These are phyloP conservation scores for Steatocranus sp. DNA, from an alignment of 2,797 vertebrate species.

Conservation along the genomic window DNA sequence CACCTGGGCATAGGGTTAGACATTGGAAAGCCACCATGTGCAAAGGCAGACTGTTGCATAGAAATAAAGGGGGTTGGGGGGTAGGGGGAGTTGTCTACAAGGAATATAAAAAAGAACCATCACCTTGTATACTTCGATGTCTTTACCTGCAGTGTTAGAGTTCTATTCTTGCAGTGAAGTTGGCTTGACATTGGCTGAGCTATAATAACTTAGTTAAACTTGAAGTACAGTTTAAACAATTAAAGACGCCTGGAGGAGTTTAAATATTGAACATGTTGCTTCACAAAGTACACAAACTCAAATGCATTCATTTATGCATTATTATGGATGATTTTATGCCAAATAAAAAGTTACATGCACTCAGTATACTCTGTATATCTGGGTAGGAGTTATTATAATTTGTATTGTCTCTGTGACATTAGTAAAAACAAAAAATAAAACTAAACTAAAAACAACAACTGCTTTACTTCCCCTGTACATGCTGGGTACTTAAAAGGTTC, in stretches of 20 bases:
- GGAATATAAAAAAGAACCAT: neutral
- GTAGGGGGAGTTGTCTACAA: neutral
- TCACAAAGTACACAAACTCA: neutral
- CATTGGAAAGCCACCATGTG: constrained; percentile 24
- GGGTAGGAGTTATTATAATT: neutral
- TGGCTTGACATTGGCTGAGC: neutral
- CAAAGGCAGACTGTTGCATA: constrained; percentile 7
- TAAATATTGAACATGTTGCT: neutral
- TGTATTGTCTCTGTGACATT: neutral
- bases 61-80: neutral
- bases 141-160: neutral
- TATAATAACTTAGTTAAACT: neutral
- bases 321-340: neutral
- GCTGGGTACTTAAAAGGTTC: neutral
- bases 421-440: neutral
- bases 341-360: neutral
- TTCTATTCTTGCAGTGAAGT: neutral
- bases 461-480: neutral
- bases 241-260: neutral
- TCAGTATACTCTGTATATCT: neutral
- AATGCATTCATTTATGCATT: neutral
- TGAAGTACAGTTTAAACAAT: neutral
- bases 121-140: neutral
- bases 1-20: constrained; percentile 53
- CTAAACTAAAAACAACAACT: neutral